These are phyloP conservation scores for Timema cristinae DNA, from an alignment of 2,888 invertebrate species.

Conservation along the genomic window DNA sequence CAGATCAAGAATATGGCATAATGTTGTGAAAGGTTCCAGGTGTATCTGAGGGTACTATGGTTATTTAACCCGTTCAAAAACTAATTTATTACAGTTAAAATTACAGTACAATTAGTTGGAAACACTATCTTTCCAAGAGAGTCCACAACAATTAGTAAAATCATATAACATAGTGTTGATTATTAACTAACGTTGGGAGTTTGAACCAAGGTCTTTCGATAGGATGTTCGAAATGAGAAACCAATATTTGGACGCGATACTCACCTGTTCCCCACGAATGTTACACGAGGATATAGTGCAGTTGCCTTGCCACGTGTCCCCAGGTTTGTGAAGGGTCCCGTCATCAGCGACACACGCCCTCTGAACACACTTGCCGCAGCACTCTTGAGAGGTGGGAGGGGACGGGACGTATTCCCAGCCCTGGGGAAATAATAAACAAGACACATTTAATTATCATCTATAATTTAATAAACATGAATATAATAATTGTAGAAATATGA, in stretches of 20 bases:
- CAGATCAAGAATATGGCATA: too few relatives aligned
- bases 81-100: too few relatives aligned
- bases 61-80: too few relatives aligned
- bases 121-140: too few relatives aligned
- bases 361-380: constrained; percentile 64
- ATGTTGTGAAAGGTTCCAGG: too few relatives aligned
- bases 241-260: not conserved
- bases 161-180: too few relatives aligned
- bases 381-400: constrained; percentile 45
- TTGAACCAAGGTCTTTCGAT: too few relatives aligned
- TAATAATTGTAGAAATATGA: not conserved
- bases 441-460: constrained; percentile 32
- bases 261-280: not conserved
- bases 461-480: constrained; percentile 28
- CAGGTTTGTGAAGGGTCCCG: constrained; percentile 48
- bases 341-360: constrained; percentile 55
- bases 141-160: too few relatives aligned
- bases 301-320: constrained; percentile 57
- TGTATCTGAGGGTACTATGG: too few relatives aligned
- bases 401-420: constrained; percentile 58
- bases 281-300: constrained; percentile 61
- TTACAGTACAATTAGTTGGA: too few relatives aligned
- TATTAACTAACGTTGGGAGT: too few relatives aligned
- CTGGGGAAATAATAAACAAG: constrained; percentile 39
- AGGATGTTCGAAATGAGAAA: too few relatives aligned